A percentile compares a stretch with the other conserved stretches of the same genome.
Conservation (phyloP, 37 sponge, comb jelly and placozoan genomes). For the Cliona cf. orientalis region DNA sequence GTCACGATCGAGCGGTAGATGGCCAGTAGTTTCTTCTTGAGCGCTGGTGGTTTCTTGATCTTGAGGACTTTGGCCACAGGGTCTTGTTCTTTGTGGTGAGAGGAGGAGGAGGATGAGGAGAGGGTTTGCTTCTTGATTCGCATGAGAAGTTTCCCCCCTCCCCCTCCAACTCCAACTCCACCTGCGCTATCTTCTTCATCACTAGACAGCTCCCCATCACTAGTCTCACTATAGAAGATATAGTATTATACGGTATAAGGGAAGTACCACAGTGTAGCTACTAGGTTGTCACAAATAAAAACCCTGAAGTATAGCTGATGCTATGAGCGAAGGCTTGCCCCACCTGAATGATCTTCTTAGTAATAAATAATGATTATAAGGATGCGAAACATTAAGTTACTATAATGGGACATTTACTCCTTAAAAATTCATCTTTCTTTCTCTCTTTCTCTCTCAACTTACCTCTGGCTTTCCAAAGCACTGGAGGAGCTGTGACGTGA, state of each 20-base stretch:
- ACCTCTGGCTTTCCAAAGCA: too few species aligned
- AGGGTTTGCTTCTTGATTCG: conserved; percentile 27
- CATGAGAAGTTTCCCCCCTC: conserved; percentile 2
- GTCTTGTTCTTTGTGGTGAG: not conserved
- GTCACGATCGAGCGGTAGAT: conserved; percentile 36
- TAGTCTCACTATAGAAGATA: conserved; percentile 20
- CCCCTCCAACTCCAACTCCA: not conserved
- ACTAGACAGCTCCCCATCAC: conserved; percentile 12
- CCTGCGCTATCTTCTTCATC: conserved; percentile 6
- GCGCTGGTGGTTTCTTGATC: conserved; percentile 31
- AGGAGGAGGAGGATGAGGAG: not conserved
- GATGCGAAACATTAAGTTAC: too few species aligned
- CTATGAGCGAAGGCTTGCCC: too few species aligned
- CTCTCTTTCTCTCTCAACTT: not conserved
- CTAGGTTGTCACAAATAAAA: too few species aligned
- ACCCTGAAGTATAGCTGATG: too few species aligned
- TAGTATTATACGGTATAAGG: not conserved
- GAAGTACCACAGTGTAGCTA: not conserved
- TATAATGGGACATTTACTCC: too few species aligned
- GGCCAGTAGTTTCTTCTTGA: conserved; percentile 49
- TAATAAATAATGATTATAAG: too few species aligned
- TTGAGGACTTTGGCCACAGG: conserved; percentile 19
- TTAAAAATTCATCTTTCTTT: not conserved
- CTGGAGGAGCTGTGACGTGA: not conserved
- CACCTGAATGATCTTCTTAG: too few species aligned